These are phyloP conservation scores for Hippoglossus stenolepis DNA, from an alignment of 2,113 vertebrate genomes.

Conservation along the genomic window DNA sequence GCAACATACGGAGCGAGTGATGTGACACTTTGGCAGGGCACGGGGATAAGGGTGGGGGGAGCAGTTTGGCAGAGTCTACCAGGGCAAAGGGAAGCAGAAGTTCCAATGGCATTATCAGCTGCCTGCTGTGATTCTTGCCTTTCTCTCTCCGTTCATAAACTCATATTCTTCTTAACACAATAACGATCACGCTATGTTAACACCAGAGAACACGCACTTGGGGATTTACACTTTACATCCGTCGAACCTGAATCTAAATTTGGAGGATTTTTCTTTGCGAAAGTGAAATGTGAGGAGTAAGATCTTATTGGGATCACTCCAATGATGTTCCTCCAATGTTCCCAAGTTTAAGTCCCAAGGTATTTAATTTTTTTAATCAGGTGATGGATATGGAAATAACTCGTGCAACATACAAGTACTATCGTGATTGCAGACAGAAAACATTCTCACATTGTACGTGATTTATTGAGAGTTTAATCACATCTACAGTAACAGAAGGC, in stretches of 20 bases:
- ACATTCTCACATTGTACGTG: too few relatives aligned
- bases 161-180: slow-evolving; percentile 18
- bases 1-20: slow-evolving; percentile 65
- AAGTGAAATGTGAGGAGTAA: neutral
- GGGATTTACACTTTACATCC: neutral
- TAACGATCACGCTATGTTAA: slow-evolving; percentile 1
- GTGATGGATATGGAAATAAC: too few relatives aligned
- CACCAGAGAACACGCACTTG: neutral
- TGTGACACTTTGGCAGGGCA: slow-evolving; percentile 66
- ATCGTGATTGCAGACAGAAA: too few relatives aligned
- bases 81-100: slow-evolving; percentile 58
- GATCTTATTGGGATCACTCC: too few relatives aligned
- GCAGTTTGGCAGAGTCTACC: slow-evolving; percentile 35
- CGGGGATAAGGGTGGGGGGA: neutral
- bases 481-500: too few relatives aligned
- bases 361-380: too few relatives aligned
- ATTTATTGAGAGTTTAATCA: too few relatives aligned
- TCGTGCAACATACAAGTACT: too few relatives aligned
- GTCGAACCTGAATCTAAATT: neutral
- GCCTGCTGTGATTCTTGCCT: slow-evolving; percentile 42
- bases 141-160: slow-evolving; percentile 17
- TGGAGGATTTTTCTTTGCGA: neutral
- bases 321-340: too few relatives aligned
- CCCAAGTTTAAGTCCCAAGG: too few relatives aligned
- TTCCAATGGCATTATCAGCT: slow-evolving; percentile 53